These are phyloP conservation scores for Aphelocoma coerulescens DNA, from an alignment of 2,113 vertebrate genomes.

Conservation along the genomic window DNA sequence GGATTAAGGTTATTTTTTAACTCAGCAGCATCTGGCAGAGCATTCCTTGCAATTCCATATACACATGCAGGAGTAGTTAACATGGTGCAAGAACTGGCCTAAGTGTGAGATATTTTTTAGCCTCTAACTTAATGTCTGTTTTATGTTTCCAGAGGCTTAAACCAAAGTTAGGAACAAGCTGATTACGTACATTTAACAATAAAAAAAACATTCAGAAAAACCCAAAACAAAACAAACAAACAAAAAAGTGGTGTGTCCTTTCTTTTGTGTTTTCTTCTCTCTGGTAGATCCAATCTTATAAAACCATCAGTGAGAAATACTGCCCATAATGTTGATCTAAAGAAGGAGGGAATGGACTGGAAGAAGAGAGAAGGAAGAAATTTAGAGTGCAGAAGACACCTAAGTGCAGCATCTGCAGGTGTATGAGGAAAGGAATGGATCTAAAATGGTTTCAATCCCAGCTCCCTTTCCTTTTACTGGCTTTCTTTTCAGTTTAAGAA, in stretches of 20 bases:
- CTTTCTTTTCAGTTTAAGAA: not conserved
- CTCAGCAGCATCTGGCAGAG: not conserved
- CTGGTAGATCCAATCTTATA: not conserved
- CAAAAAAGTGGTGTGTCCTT: not conserved
- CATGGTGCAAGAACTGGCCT: not conserved
- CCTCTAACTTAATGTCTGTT: not conserved
- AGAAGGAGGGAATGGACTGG: not conserved
- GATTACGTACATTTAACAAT: not conserved
- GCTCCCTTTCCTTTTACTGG: not conserved
- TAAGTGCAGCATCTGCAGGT: not conserved
- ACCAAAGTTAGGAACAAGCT: not conserved
- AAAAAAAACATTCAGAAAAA: no score
- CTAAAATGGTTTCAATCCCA: not conserved
- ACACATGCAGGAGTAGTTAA: not conserved
- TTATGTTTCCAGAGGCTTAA: not conserved
- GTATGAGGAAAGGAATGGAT: not conserved
- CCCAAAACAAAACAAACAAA: not conserved
- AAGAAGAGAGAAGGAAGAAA: not conserved
- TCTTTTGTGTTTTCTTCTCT: not conserved
- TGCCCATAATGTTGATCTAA: not conserved
- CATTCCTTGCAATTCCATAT: not conserved
- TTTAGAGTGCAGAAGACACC: not conserved
- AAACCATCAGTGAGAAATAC: not conserved
- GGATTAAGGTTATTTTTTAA: not conserved
- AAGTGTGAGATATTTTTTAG: not conserved